Base-by-base conservation (phyloP, 2,113 vertebrate genomes). In the Genyomyrus donnyi region DNA sequence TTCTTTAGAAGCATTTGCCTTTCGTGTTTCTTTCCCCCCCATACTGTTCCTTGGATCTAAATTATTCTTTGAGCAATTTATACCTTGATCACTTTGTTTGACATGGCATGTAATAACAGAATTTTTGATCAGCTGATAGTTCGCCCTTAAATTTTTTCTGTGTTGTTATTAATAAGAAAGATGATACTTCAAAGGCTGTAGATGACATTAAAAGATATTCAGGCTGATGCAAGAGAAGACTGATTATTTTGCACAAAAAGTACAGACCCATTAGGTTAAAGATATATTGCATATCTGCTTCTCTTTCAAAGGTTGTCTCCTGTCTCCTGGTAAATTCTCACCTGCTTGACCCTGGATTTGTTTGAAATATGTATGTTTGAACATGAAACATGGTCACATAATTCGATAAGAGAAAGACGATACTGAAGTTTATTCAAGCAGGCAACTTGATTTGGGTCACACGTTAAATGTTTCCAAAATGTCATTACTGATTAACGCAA, bases 151-250 rank as follows among this genome's bases (percentile, higher is more conserved):
- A 17, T 11, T 19, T 8, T 21, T 56, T 87, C 50, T 56, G 24
- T 1, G 24, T 31, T 87, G 52, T 87, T 87, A 87, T 31, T 87
- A 52, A 87, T 49, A 21, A 56, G 21, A 52, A 52, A 87, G 5
- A 35, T 87, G 11, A 87, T 31, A 87, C n/a, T 19, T 53, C 21
- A 85, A 85, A 85, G 46, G 45, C 2, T 53, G 50, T 8, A 87
- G 85, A 50, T 48, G 27, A 87, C 17, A 48, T 87, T 35, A 53
- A 86, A 86, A 87, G 49, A 87, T 56, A 87, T 35, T 85, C 83
- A 48, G 83, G 9, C 39, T 13, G 83, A 48, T 21, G 45, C 83
- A 85, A 85, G 39, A 6, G 42, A 80, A 80, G 35, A 80, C 74
- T 42, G 31, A 77, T 77, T 66, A 31, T 70, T 70, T 80, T 80